Base-by-base conservation (phyloP, 2,797 vertebrate genomes). In the Myripristis jacobus region DNA sequence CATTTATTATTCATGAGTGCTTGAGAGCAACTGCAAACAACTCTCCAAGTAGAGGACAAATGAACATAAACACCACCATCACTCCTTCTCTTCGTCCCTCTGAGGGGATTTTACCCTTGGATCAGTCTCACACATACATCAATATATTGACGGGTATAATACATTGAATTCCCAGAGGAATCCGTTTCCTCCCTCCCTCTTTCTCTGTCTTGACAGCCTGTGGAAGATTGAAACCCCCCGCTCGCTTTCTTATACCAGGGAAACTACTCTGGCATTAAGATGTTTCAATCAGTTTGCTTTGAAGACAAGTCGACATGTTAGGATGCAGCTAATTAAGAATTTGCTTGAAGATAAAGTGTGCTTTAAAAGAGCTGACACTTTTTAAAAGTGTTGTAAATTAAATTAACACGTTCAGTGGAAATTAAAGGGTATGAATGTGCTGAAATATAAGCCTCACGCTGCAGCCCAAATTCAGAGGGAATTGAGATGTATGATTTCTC, bases 1-100 rank as follows among this genome's bases (percentile, higher is more conserved):
- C 70, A 84, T 90, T 84, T 86, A 79, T 89, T 89, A 92, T 91
- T 90, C 85, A 89, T 86, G 80, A 83, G 65, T 1, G 55, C 53
- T 70, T 44, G 75, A 80, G 47, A 73, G 64, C 65, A 83, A 66
- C 77, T 54, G 75, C 12, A 29, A 62, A 71, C 64, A 38, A 80
- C 73, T 81, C 64, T 53, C 64, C 80, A 25, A 79, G 72, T 27
- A 81, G 82, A 90, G 88, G 82, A 86, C 80, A 86, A 87, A 89
- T 83, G 77, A 89, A 90, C 88, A 90, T 81, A 86, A 92, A 91
- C 86, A 90, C 84, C 75, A 67, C 75, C 60, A 57, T 70, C 82
- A 53, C 70, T 73, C 74, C 41, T 53, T 57, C 68, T 82, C 76
- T 65, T 75, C 73, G 73, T 81, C 71, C 86, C 83, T 89, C 82